Evolutionary conservation across 2,797 vertebrate genomes (phyloP).

Genomic region (Eulemur coronatus): DNA sequence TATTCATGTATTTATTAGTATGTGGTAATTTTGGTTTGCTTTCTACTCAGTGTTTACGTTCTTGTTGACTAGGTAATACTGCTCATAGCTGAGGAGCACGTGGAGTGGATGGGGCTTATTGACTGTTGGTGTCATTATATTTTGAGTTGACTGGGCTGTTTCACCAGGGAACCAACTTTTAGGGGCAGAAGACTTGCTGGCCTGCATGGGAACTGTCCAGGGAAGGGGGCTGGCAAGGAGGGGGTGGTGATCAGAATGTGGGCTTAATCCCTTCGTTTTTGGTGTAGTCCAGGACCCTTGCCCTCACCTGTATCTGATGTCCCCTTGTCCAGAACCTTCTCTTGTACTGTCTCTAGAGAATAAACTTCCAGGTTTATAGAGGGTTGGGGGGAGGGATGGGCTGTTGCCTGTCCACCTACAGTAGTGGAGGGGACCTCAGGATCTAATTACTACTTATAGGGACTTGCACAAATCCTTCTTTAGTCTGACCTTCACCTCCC

Average conservation of each 20-base stretch:
- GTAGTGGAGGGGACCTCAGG: neutral
- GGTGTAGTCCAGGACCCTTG: neutral
- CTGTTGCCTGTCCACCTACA: neutral
- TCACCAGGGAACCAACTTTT: neutral
- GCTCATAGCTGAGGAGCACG: neutral
- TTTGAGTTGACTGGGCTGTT: neutral
- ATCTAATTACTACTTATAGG: slow-evolving; percentile 52
- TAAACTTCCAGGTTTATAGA: neutral
- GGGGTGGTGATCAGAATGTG: neutral
- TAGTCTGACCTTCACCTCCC: slow-evolving; percentile 48
- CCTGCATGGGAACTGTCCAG: neutral
- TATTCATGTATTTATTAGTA: neutral
- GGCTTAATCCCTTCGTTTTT: neutral
- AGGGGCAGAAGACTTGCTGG: neutral
- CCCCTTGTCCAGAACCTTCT: neutral
- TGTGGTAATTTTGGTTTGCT: neutral
- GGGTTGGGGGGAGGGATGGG: neutral
- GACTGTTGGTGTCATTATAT: neutral
- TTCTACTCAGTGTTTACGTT: neutral
- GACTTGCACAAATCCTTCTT: slow-evolving; percentile 42
- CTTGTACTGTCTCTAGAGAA: neutral
- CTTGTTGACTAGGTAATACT: neutral
- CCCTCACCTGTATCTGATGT: neutral
- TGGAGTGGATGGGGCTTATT: neutral
- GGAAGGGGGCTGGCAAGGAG: neutral